Evolutionary conservation across 1,140 invertebrate genomes (phyloP).

Genomic region (Varroa destructor): DNA sequence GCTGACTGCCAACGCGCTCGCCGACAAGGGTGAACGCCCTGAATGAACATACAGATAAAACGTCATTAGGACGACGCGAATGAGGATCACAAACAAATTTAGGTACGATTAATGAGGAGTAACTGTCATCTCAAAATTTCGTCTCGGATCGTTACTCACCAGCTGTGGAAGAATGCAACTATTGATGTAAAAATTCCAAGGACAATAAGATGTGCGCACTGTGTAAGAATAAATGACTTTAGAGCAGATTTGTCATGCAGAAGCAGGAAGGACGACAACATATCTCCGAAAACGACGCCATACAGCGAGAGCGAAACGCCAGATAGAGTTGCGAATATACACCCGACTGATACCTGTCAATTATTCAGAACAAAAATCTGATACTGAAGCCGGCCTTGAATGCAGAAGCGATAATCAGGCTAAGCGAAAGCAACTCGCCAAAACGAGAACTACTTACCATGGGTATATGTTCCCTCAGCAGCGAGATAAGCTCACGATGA

Average conservation of each 20-base stretch:
- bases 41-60: no score
- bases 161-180: conserved; percentile 24
- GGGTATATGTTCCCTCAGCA: conserved; percentile 12
- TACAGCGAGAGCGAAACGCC: conserved; percentile 22
- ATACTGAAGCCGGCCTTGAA: no score
- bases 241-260: conserved; percentile 1
- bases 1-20: conserved; percentile 7
- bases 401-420: no score
- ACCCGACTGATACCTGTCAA: conserved; percentile 9
- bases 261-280: conserved; percentile 18
- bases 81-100: no score
- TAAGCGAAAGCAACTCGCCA: no score
- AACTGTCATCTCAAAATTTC: no score
- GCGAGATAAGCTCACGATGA: conserved; percentile 1
- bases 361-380: not conserved
- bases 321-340: conserved; percentile 13
- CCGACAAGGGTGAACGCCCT: conserved; percentile 20
- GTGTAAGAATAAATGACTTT: not conserved
- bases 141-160: not conserved
- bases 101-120: no score
- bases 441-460: not conserved
- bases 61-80: no score
- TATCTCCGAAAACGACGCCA: conserved; percentile 17
- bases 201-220: conserved; percentile 12
- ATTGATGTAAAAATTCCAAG: conserved; percentile 1